Evolutionary conservation across 2,888 invertebrate genomes (phyloP), one percentile per base, ranked within the genome.

Genomic region (Octodonta nipae): DNA sequence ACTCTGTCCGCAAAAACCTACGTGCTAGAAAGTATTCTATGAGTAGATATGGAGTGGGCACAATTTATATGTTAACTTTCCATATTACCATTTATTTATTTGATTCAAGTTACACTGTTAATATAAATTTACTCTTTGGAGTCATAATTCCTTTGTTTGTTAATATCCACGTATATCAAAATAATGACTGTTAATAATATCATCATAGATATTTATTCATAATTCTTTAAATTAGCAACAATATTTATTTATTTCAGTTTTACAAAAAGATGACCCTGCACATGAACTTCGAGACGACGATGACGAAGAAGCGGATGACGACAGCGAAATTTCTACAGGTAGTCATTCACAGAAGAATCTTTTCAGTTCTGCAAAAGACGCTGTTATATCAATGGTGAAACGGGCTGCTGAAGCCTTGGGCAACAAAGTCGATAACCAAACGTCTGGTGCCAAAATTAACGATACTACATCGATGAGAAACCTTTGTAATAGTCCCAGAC

Each of bases 351-450:
- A 71, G 13, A 75, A 75, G 46, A 84, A 84, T 56, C 63, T 87
- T 13, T 82, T 91, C 49, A 86, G 84, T 36, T 83, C 84, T 7
- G 89, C 88, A 2, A 75, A 83, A 46, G 89, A 91, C 56, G 91
- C 86, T 1, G 91, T 92, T 26, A 75, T 91, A 55, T 85, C 83
- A 28, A 85, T 93, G 43, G 85, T 92, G 33, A 88, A 88, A 56
- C 88, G 88, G 61, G 92, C 88, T 1, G 86, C 87, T 5, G 79
- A 83, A 62, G 86, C 79, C 20, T 66, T 89, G 45, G 83, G 78
- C 2, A 84, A 84, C 37, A 67, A 67, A 54, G 72, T 75, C 7
- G 28, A 41, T 28, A 73, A 75, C 61, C 65, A 67, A 50, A 70
- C 68, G 42, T 11, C 13, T 2, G 20, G 25, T n/a, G 16, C 13